phyloP scores from a whole-genome alignment of 1,140 invertebrate genomes.

The Conus ventricosus region DNA sequence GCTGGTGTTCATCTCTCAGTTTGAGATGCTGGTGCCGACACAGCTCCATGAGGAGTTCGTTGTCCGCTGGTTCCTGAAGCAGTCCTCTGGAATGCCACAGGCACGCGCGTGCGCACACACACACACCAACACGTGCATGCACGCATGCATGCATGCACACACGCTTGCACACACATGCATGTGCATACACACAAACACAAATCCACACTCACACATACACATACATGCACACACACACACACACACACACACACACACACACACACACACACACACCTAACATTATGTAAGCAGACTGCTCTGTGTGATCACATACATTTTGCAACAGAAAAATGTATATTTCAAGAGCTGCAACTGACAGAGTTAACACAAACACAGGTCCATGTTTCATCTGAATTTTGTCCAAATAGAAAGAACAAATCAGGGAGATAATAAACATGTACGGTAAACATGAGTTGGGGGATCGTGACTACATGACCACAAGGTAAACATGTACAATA shows the following conservation, averaged over 20 bases:
- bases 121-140: neutral
- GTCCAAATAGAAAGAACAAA: too few relatives aligned
- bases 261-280: constrained; percentile 9
- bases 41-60: neutral
- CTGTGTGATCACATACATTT: neutral
- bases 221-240: constrained; percentile 7
- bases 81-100: neutral
- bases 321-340: too few relatives aligned
- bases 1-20: neutral
- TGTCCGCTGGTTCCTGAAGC: neutral
- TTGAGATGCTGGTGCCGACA: neutral
- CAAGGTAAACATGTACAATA: too few relatives aligned
- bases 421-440: too few relatives aligned
- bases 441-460: too few relatives aligned
- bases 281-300: neutral
- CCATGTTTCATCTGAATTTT: too few relatives aligned
- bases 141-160: neutral
- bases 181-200: too few relatives aligned
- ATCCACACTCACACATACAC: neutral
- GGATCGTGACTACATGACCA: too few relatives aligned
- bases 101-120: neutral
- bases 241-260: constrained; percentile 15
- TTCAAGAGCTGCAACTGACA: too few relatives aligned
- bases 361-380: too few relatives aligned
- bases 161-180: too few relatives aligned